Conservation (phyloP, 2,888 invertebrate genomes). For the Ectemnius lituratus region DNA sequence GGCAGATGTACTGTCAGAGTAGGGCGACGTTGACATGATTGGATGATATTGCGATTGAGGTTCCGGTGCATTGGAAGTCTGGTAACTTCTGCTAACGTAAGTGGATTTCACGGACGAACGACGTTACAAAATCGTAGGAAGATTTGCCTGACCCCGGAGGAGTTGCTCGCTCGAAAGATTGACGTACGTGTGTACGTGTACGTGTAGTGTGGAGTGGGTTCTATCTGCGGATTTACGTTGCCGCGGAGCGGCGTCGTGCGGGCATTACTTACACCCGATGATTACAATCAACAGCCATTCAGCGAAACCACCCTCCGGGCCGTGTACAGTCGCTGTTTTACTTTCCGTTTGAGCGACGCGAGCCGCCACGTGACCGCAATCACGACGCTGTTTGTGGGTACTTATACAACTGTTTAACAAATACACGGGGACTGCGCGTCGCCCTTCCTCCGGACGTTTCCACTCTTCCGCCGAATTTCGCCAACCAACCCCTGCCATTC, state of each 20-base stretch:
- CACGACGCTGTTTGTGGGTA: conserved; percentile 73
- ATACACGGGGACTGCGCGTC: conserved; percentile 44
- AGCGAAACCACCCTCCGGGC: conserved; percentile 72
- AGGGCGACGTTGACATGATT: background rate
- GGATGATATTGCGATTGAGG: conserved; percentile 1
- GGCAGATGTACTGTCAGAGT: background rate
- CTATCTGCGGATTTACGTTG: conserved; percentile 49
- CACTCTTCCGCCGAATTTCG: conserved; percentile 32
- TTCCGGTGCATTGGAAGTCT: background rate
- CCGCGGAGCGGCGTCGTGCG: conserved; percentile 60
- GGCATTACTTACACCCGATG: conserved; percentile 76
- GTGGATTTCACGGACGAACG: conserved; percentile 35
- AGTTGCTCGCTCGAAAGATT: conserved; percentile 15
- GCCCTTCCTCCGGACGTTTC: conserved; percentile 1
- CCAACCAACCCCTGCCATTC: conserved; percentile 29
- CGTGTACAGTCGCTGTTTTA: conserved; percentile 69
- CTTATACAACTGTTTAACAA: conserved; percentile 74
- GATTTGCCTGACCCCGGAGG: conserved; percentile 19
- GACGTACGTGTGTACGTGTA: conserved; percentile 27
- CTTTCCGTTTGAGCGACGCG: conserved; percentile 72
- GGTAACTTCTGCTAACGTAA: conserved; percentile 16
- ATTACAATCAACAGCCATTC: conserved; percentile 77
- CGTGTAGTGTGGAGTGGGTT: background rate
- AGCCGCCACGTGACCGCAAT: conserved; percentile 77
- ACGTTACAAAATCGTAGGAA: conserved; percentile 10